A percentile compares a stretch with the other conserved stretches of the same genome.
phyloP scores from a whole-genome alignment of 2,113 vertebrate species.

The Bubo bubo region DNA sequence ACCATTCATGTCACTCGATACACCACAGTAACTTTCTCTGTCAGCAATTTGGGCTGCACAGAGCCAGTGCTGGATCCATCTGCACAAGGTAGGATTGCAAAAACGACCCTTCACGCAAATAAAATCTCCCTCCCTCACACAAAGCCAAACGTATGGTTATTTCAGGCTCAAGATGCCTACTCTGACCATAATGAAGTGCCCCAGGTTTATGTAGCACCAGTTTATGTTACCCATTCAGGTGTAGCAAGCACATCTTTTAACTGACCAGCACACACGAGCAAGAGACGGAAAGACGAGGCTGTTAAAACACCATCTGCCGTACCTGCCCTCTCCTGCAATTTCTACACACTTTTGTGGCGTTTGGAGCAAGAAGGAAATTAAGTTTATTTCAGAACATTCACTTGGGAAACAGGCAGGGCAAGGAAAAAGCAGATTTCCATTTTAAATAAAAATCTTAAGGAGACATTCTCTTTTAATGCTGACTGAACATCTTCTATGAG shows the following conservation, averaged over 20 bases:
- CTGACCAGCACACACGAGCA: neutral
- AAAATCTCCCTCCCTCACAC: neutral
- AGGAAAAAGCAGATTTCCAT: neutral
- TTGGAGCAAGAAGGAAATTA: neutral
- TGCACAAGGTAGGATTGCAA: neutral
- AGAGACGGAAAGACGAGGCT: neutral
- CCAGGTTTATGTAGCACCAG: neutral
- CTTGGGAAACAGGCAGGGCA: neutral
- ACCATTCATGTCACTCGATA: neutral
- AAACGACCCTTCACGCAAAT: neutral
- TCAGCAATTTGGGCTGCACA: accelerated
- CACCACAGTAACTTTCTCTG: neutral
- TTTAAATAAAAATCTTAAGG: neutral
- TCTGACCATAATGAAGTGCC: neutral
- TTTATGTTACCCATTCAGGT: neutral
- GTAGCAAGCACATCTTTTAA: neutral
- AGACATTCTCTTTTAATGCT: neutral
- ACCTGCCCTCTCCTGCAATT: neutral
- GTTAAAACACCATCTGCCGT: neutral
- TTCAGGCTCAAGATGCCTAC: neutral
- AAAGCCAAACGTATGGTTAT: neutral
- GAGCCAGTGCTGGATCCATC: accelerated
- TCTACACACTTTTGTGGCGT: accelerated
- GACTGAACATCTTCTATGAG: neutral
- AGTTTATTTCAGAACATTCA: neutral